A percentile compares a stretch with the other conserved stretches of the same genome.
Conservation (phyloP, 2,113 vertebrate species). For the Colinus virginianus region DNA sequence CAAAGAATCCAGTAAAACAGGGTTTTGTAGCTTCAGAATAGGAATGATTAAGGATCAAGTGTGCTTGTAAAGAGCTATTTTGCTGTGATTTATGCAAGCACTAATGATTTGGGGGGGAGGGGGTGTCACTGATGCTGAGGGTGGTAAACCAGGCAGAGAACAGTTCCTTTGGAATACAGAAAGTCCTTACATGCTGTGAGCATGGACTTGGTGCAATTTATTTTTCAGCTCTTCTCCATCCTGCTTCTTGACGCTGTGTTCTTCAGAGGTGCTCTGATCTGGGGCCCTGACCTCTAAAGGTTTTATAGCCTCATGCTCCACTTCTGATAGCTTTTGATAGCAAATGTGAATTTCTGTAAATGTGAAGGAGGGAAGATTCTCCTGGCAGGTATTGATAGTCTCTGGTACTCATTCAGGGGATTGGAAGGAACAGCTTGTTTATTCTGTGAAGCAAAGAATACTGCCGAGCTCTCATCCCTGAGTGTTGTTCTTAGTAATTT, state of each 20-base stretch:
- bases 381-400: neutral
- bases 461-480: neutral
- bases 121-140: neutral
- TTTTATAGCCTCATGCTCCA: neutral
- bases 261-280: neutral
- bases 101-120: neutral
- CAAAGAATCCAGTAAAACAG: neutral
- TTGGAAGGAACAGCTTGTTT: neutral
- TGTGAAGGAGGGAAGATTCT: neutral
- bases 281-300: neutral
- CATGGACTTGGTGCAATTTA: too few relatives aligned
- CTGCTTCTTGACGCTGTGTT: neutral
- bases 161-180: neutral
- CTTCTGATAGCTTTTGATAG: neutral
- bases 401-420: neutral
- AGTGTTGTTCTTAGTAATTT: neutral
- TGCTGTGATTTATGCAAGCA: neutral
- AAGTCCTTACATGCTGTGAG: neutral
- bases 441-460: neutral
- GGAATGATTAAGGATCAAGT: neutral
- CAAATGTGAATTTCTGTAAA: neutral
- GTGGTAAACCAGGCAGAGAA: neutral
- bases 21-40: neutral
- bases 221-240: neutral
- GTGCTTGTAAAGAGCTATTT: neutral